These are phyloP conservation scores for Aphelenchoides fujianensis DNA, from an alignment of 1,140 invertebrate species.

Conservation along the genomic window DNA sequence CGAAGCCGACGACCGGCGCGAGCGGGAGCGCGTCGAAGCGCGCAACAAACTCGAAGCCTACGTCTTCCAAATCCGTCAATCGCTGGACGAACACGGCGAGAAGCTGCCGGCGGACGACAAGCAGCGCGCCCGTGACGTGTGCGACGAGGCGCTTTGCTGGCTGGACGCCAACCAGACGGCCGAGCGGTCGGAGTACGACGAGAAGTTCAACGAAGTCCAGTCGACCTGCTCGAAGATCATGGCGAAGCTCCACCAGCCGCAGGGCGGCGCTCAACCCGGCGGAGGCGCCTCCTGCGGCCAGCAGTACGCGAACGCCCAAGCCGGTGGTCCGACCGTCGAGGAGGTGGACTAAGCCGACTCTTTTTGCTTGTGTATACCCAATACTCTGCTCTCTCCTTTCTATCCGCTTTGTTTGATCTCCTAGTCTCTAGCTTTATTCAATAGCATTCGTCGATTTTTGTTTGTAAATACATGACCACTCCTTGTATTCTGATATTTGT, in stretches of 20 bases:
- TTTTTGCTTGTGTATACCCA: no score
- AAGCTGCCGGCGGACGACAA: slow-evolving; percentile 78
- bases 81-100: slow-evolving; percentile 62
- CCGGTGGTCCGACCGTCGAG: slow-evolving; percentile 83
- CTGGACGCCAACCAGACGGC: slow-evolving; percentile 86
- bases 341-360: slow-evolving; percentile 81
- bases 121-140: slow-evolving; percentile 81
- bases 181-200: slow-evolving; percentile 87
- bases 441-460: no score
- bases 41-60: no score
- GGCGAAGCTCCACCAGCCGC: slow-evolving; percentile 59
- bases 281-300: slow-evolving; percentile 27
- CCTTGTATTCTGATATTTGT: no score
- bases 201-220: slow-evolving; percentile 80
- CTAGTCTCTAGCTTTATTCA: no score
- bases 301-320: slow-evolving; percentile 63
- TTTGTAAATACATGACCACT: no score
- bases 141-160: slow-evolving; percentile 88
- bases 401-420: no score
- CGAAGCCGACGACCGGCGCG: no score
- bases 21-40: no score
- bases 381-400: no score
- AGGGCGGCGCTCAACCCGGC: slow-evolving; percentile 53
- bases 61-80: slow-evolving; percentile 19
- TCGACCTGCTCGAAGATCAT: slow-evolving; percentile 80